These are phyloP conservation scores for Lithosia quadra DNA, from an alignment of 2,888 invertebrate species.

Conservation along the genomic window DNA sequence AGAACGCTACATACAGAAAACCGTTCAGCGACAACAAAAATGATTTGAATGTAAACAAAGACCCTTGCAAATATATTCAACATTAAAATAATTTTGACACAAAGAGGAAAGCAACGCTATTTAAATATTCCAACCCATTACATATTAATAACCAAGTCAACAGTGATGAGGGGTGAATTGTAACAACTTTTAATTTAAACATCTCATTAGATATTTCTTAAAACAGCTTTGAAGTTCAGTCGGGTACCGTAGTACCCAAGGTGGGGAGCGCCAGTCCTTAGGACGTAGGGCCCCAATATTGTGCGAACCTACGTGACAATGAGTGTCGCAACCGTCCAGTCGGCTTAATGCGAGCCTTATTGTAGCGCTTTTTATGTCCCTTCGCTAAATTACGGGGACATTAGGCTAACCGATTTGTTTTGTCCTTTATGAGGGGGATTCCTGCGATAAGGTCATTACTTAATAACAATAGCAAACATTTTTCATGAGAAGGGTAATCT, in stretches of 20 bases:
- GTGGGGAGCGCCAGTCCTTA: neutral
- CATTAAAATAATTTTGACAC: neutral
- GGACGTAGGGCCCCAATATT: slow-evolving; percentile 30
- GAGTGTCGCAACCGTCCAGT: slow-evolving; percentile 36
- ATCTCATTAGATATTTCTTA: slow-evolving; percentile 26
- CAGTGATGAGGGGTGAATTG: slow-evolving; percentile 6
- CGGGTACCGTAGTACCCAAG: neutral
- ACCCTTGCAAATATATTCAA: too few relatives aligned
- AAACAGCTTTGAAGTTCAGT: slow-evolving; percentile 23
- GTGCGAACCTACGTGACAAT: slow-evolving; percentile 52
- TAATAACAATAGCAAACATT: neutral
- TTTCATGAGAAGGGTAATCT: neutral
- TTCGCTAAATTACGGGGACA: slow-evolving; percentile 41
- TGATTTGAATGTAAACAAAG: neutral
- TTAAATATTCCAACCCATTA: slow-evolving; percentile 22
- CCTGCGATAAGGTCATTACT: slow-evolving; percentile 7
- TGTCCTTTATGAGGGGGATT: slow-evolving; percentile 22
- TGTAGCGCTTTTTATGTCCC: slow-evolving; percentile 45
- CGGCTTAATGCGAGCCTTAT: slow-evolving; percentile 40
- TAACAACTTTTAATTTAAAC: slow-evolving; percentile 22
- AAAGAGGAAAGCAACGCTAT: slow-evolving; percentile 3
- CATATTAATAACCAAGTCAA: slow-evolving; percentile 17
- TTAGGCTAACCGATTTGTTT: slow-evolving; percentile 48
- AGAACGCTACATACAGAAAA: neutral
- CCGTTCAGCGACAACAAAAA: neutral